phyloP scores from a whole-genome alignment of 2,797 vertebrate genomes.

The Rhabdophis nuchalis region DNA sequence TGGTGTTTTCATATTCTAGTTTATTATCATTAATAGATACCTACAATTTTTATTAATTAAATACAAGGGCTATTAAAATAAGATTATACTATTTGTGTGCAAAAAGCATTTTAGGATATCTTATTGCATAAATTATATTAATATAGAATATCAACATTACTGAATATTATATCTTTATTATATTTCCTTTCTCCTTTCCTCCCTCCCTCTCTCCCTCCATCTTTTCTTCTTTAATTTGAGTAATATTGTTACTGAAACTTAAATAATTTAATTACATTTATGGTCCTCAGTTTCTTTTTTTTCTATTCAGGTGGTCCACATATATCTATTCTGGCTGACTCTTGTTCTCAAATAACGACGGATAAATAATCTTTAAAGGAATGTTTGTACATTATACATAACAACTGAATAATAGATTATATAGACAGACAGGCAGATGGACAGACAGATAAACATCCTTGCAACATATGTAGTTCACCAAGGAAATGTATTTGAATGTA shows the following conservation, averaged over 20 bases:
- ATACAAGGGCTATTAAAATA: conserved; percentile 49
- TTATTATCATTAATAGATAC: conserved; percentile 31
- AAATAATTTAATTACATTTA: not conserved
- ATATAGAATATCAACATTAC: not conserved
- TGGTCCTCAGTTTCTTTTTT: not conserved
- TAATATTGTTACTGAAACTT: not conserved
- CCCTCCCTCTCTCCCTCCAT: not conserved
- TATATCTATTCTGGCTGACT: not conserved
- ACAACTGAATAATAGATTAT: not conserved
- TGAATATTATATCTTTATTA: not conserved
- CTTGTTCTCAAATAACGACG: not conserved
- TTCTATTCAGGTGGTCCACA: not conserved
- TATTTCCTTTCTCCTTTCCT: not conserved
- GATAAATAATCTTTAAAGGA: not conserved
- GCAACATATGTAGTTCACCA: not conserved
- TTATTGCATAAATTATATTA: not conserved
- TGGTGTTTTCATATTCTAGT: conserved; percentile 17
- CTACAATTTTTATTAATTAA: conserved; percentile 30
- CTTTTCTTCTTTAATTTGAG: not conserved
- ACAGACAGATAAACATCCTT: not conserved
- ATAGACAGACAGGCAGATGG: not conserved
- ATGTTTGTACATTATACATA: conserved; percentile 1
- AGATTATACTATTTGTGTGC: conserved; percentile 22
- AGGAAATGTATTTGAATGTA: not conserved
- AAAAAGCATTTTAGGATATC: conserved; percentile 30